Evolutionary conservation across 2,797 vertebrate genomes (phyloP), one percentile per base, ranked within the genome.

Genomic region (Distichodus sexfasciatus): DNA sequence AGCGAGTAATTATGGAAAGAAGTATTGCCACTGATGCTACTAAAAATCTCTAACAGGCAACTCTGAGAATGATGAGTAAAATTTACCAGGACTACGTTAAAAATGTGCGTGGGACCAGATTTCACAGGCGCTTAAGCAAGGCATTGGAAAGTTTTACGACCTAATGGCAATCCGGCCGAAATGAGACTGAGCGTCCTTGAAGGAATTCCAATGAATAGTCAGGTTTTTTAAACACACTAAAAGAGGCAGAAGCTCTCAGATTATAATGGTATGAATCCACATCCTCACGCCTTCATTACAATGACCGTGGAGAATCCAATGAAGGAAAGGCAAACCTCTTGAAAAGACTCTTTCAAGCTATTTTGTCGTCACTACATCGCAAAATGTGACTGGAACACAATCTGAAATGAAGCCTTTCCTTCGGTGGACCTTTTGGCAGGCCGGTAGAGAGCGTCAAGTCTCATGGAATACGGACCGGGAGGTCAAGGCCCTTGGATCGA

Each of bases 171-270:
- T 53, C 51, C 61, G 51, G 53, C 65, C 65, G 71, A 73, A 75
- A 71, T 66, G 47, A 64, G 58, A 65, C 55, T 44, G 50, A 60
- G 85, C 83, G 78, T 82, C 80, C 81, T 82, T 59, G 68, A 72
- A 83, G 77, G 88, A 67, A 72, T n/a, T 87, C 87, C 70, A 73
- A 76, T 55, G 57, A 74, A 60, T 19, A 46, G 66, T 76, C 61
- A 9, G 51, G 50, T 64, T 67, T 66, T 9, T 66, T 33, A 88
- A 87, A 89, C 89, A 91, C 87, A 85, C 87, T 89, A 87, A 90
- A 85, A 89, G 90, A 90, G 88, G 89, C 87, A 87, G 87, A 87
- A 85, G 86, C 83, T 86, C 76, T 86, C 87, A 84, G 51, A 46
- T 60, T 75, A 86, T 86, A 63, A 11, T 81, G 85, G 88, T 82